A percentile compares a stretch with the other conserved stretches of the same genome.
Evolutionary conservation across 2,113 vertebrate species (phyloP).

Genomic region (Cranoglanis bouderius): DNA sequence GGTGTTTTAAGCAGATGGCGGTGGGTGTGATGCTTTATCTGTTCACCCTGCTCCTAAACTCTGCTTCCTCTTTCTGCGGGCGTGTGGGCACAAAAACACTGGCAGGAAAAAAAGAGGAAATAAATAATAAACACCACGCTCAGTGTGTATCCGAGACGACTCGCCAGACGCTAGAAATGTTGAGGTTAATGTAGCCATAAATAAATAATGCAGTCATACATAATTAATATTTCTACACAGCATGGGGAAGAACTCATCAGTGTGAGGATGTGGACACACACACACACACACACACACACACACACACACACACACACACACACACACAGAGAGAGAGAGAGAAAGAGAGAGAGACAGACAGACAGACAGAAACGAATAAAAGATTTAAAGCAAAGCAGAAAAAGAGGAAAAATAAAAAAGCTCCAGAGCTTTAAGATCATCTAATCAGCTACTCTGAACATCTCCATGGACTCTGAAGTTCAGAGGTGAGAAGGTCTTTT

Average conservation of each 20-base stretch:
- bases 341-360: not conserved
- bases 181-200: constrained; percentile 72
- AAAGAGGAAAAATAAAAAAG: not conserved
- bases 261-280: constrained; percentile 11
- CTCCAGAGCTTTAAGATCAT: not conserved
- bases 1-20: constrained; percentile 63
- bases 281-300: not conserved
- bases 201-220: constrained; percentile 68
- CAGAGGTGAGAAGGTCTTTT: no score
- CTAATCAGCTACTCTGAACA: not conserved
- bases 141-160: constrained; percentile 7
- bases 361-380: constrained; percentile 35
- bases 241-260: constrained; percentile 34
- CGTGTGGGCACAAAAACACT: constrained; percentile 23
- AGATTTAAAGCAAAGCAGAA: not conserved
- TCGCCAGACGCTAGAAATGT: constrained; percentile 59
- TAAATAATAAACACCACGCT: constrained; percentile 71
- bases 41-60: constrained; percentile 48
- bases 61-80: constrained; percentile 13
- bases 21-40: constrained; percentile 78
- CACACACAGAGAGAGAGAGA: not conserved
- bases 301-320: no score
- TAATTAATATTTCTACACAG: constrained; percentile 36
- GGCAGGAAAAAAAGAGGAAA: not conserved
- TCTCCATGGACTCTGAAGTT: not conserved